Percentiles rank a stretch among this genome's conserved stretches.
These are phyloP conservation scores for Sylvicapra grimmia DNA, from an alignment of 2,113 vertebrate genomes.

Conservation along the genomic window DNA sequence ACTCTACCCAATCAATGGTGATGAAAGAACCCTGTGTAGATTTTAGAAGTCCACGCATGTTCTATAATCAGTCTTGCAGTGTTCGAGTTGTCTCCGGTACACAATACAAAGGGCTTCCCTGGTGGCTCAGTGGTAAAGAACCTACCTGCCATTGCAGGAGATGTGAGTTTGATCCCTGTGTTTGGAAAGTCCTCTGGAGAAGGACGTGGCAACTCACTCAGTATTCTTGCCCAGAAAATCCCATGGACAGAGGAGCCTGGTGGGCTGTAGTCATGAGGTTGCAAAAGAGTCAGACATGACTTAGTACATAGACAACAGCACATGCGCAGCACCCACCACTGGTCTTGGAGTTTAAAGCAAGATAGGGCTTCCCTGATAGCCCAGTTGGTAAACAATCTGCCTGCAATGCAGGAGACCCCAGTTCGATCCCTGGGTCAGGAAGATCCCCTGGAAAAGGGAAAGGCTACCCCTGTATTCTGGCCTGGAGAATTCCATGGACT, in stretches of 20 bases:
- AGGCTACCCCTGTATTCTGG: background rate
- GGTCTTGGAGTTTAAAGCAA: constrained; percentile 13
- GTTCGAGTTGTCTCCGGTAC: fast-evolving
- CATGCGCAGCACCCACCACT: fast-evolving
- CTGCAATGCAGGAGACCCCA: background rate
- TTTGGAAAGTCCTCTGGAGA: background rate
- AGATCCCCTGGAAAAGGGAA: background rate
- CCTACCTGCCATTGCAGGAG: background rate
- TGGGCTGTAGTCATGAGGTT: background rate
- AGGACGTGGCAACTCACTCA: background rate
- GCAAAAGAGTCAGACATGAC: background rate
- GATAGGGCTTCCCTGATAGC: background rate
- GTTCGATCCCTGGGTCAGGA: background rate
- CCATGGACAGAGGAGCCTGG: background rate
- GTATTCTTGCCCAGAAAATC: background rate
- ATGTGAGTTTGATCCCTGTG: background rate
- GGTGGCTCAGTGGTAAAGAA: background rate
- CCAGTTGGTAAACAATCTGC: background rate
- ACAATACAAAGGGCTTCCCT: background rate
- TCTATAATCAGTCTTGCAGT: fast-evolving
- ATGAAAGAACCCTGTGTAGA: background rate
- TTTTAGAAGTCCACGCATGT: background rate
- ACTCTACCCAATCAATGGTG: background rate
- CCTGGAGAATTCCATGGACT: background rate
- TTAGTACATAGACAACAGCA: background rate